Percentiles rank a stretch among this genome's conserved stretches.
Evolutionary conservation across 1,140 invertebrate genomes (phyloP).

Genomic region (Gerris buenoi): DNA sequence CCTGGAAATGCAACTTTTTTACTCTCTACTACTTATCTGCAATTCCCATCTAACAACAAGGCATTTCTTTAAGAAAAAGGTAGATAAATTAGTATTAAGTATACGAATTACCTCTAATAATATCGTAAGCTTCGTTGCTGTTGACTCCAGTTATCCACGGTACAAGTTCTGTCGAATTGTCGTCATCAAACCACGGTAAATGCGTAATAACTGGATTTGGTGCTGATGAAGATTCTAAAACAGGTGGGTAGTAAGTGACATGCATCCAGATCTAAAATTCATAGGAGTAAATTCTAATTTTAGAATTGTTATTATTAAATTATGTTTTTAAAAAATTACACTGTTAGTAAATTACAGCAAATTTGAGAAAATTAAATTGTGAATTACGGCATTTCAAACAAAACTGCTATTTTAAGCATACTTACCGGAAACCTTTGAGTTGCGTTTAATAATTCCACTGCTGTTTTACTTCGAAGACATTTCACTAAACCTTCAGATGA

Average conservation of each 20-base stretch:
- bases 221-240: neutral
- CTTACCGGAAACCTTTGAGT: neutral
- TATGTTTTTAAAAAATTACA: neutral
- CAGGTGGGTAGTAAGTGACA: neutral
- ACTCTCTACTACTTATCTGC: too few species aligned
- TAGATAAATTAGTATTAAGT: too few species aligned
- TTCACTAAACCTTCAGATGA: neutral
- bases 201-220: neutral
- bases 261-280: neutral
- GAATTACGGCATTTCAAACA: neutral
- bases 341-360: neutral
- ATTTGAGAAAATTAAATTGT: neutral
- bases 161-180: neutral
- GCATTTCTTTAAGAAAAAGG: too few species aligned
- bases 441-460: neutral
- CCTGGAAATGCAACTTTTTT: too few species aligned
- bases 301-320: neutral
- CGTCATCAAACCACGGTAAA: neutral
- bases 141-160: neutral
- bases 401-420: neutral
- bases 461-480: neutral
- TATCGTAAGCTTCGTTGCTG: neutral
- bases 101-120: neutral
- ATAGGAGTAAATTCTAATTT: neutral
- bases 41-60: too few species aligned